Percentiles rank a stretch among this genome's conserved stretches.
These are phyloP conservation scores for Tetranychus urticae DNA, from an alignment of 1,140 invertebrate species.

Conservation along the genomic window DNA sequence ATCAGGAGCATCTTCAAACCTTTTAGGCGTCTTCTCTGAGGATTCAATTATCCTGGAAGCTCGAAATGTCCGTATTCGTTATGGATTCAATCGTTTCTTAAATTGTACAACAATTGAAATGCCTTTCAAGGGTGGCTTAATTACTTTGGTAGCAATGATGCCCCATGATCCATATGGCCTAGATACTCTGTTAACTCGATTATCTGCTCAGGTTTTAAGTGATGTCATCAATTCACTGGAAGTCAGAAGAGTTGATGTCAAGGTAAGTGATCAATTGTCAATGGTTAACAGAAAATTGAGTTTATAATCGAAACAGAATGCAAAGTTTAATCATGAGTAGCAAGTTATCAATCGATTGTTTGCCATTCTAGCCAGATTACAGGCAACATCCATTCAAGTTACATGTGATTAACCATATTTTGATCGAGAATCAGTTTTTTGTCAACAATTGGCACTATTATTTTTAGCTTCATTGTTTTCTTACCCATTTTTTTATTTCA, in stretches of 20 bases:
- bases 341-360: no score
- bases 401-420: no score
- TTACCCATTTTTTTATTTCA: neutral
- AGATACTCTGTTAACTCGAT: constrained; percentile 12
- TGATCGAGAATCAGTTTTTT: no score
- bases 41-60: neutral
- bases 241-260: constrained; percentile 10
- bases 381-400: no score
- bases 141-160: constrained; percentile 13
- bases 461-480: no score
- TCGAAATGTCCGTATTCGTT: constrained; percentile 6
- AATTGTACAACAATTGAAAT: constrained; percentile 15
- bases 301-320: no score
- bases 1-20: neutral
- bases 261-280: constrained; percentile 8
- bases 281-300: no score
- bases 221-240: constrained; percentile 14
- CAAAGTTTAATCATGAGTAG: no score
- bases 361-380: no score
- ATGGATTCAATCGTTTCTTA: constrained; percentile 13
- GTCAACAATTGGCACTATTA: no score
- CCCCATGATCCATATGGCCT: constrained; percentile 10
- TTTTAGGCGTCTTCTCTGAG: neutral
- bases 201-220: constrained; percentile 14
- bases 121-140: constrained; percentile 14